Evolutionary conservation across 2,113 vertebrate species (phyloP).

Genomic region (Coregonus clupeaformis): DNA sequence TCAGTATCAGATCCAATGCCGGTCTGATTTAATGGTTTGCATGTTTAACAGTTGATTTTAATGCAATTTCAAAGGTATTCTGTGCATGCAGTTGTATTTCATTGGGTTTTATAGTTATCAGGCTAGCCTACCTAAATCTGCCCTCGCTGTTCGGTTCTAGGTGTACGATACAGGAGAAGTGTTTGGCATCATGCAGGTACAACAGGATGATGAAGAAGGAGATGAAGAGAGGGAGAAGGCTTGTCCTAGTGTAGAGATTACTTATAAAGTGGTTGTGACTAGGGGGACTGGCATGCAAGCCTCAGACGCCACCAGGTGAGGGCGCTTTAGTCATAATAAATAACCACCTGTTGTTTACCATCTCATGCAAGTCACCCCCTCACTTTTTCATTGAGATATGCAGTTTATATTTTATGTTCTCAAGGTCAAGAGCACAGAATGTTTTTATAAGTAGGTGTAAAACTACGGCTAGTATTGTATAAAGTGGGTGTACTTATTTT

Average conservation of each 20-base stretch:
- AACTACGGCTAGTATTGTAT: no score
- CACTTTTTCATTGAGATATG: not conserved
- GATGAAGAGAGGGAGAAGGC: constrained; percentile 40
- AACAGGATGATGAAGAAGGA: constrained; percentile 71
- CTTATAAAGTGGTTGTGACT: constrained; percentile 87
- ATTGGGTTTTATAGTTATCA: not conserved
- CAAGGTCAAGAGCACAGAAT: not conserved
- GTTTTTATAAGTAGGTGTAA: no score
- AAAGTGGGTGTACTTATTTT: not conserved
- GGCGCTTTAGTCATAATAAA: not conserved
- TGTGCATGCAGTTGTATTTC: no score
- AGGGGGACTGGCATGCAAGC: constrained; percentile 81
- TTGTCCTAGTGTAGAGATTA: constrained; percentile 66
- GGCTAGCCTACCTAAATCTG: not conserved
- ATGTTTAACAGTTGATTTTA: no score
- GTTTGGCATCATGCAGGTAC: constrained; percentile 89
- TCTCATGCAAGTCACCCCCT: not conserved
- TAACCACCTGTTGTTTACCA: not conserved
- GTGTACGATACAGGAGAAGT: constrained; percentile 92
- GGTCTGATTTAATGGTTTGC: no score
- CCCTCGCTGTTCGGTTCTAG: constrained; percentile 56
- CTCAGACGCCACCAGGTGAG: constrained; percentile 81
- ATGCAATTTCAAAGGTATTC: no score
- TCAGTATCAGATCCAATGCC: not conserved
- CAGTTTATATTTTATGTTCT: not conserved